Conservation (phyloP, 2,888 invertebrate species). For the Arenicola marina region DNA sequence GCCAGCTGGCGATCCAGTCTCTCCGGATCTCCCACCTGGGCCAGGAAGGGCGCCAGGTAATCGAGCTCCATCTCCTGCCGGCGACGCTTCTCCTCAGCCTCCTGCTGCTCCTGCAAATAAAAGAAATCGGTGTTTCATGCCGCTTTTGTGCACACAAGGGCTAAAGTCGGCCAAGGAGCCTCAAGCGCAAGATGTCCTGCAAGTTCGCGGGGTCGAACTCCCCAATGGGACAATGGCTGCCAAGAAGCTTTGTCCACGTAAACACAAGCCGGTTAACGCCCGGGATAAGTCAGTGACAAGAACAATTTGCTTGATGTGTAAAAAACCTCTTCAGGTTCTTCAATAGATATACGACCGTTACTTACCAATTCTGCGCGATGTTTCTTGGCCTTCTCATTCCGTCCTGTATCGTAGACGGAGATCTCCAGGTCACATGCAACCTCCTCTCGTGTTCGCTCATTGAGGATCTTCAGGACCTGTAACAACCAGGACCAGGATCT, state of each 20-base stretch:
- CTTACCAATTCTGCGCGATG: conserved; percentile 57
- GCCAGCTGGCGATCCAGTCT: conserved; percentile 51
- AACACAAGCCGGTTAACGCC: too few species aligned
- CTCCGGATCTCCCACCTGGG: conserved; percentile 58
- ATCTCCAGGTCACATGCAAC: conserved; percentile 53
- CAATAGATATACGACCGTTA: too few species aligned
- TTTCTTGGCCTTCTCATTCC: conserved; percentile 61
- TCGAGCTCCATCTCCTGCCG: conserved; percentile 61
- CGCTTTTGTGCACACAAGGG: too few species aligned
- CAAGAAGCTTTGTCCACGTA: neutral
- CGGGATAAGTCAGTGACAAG: too few species aligned
- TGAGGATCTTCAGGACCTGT: conserved; percentile 51
- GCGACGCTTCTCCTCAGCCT: conserved; percentile 55
- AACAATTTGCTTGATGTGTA: too few species aligned
- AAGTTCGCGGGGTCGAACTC: neutral
- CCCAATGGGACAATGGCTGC: neutral
- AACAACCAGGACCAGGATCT: neutral
- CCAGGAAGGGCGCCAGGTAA: conserved; percentile 61
- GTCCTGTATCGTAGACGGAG: conserved; percentile 59
- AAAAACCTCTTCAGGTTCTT: too few species aligned
- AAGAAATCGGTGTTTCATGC: too few species aligned
- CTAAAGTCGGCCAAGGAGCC: too few species aligned
- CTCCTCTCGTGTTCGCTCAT: conserved; percentile 57
- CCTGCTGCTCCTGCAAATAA: conserved; percentile 43
- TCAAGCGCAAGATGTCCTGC: neutral